Evolutionary conservation across 1,140 invertebrate genomes (phyloP).

Genomic region (Pseudomyrmex concolor): DNA sequence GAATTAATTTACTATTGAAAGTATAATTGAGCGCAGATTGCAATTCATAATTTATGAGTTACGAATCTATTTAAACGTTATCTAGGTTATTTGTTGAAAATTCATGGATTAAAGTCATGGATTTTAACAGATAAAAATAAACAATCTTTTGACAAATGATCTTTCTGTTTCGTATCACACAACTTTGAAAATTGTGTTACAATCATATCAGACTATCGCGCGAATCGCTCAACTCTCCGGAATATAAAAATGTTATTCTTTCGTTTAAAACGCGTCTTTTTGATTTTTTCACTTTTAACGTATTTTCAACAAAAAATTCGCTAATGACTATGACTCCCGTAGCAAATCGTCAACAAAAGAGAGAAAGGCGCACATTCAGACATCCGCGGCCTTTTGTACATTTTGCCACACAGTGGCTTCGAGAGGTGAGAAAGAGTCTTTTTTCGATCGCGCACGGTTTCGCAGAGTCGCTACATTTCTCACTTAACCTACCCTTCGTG

Average conservation of each 20-base stretch:
- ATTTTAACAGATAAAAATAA: too few species aligned
- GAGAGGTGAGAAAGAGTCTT: slow-evolving; percentile 17
- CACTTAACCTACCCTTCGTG: slow-evolving; percentile 35
- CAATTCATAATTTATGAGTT: background rate
- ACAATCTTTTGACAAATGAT: too few species aligned
- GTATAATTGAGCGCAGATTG: background rate
- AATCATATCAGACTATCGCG: too few species aligned
- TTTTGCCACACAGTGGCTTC: background rate
- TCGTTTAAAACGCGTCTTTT: background rate
- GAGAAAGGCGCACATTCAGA: background rate
- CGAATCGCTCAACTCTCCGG: too few species aligned
- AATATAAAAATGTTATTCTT: too few species aligned
- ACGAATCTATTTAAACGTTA: background rate
- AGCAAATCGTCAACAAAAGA: slow-evolving; percentile 31
- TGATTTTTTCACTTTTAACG: background rate
- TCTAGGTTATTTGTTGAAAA: background rate
- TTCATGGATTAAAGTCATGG: background rate
- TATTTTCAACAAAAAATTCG: background rate
- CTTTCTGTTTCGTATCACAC: too few species aligned
- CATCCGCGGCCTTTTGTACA: slow-evolving; percentile 18
- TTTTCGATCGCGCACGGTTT: slow-evolving; percentile 5
- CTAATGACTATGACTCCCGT: background rate
- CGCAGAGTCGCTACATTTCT: slow-evolving; percentile 42
- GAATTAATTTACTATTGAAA: background rate
- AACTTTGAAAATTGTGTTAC: too few species aligned